Base-by-base conservation (phyloP, 2,888 invertebrate species). In the Ochropleura leucogaster region DNA sequence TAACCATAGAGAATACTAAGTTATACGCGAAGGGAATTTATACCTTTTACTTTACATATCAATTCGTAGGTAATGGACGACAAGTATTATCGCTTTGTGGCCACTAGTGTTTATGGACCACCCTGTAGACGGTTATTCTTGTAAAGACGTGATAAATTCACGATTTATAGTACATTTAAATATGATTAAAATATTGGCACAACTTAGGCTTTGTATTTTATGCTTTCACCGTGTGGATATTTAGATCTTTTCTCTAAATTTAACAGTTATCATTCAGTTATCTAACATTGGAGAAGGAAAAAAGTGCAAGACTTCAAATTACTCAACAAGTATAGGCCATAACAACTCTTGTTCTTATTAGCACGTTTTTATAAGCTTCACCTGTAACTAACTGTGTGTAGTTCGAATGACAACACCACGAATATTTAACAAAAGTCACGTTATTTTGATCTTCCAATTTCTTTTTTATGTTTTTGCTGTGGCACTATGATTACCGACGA, bases 1-100 rank as follows among this genome's bases (percentile, higher is more conserved):
- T 80, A 72, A 82, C 65, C 62, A 53, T 60, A 64, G 40, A 55
- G 72, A 74, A 76, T 82, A 80, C 64, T 72, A 82, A 82, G 72
- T 84, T 74, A 62, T 78, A 77, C 68, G 70, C 51, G 0, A 42
- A 30, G n/a, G 8, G 82, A 82, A 80, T 82, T 62, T 84, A 83
- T 71, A 73, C 18, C 30, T 57, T 60, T 64, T 57, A 44, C 46
- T 83, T 82, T 67, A 75, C 80, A 82, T 82, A 75, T 60, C 55
- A 71, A 78, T 62, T 65, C 40, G 10, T 55, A 53, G 53, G 53
- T 63, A 74, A 82, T 82, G 66, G 59, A 63, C 78, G 69, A 55
- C 44, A 5, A 30, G 65, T 68, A 72, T 59, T 72, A 12, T 49
- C 4, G 49, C n/a, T 77, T 77, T 80, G 42, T 57, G 44, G 68